Evolutionary conservation across 2,797 vertebrate species (phyloP), one percentile per base, ranked within the genome.

Genomic region (Triplophysa yarkandensis): DNA sequence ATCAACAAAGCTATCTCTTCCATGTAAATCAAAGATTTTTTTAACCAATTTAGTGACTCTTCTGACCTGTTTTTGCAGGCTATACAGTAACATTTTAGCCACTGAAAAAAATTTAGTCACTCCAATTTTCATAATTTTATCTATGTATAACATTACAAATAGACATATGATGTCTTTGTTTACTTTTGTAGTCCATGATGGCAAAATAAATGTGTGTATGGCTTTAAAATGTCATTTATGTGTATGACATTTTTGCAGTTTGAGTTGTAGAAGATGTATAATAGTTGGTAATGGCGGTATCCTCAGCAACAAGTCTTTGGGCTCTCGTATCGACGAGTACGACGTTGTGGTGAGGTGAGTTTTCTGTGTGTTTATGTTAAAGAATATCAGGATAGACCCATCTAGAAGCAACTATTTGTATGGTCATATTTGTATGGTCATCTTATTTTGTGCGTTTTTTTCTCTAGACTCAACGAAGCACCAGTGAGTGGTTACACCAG

Each of bases 201-300:
- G 23, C 23, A 27, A 54, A 25, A 34, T n/a, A 52, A 16, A 39
- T n/a, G 5, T 68, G 4, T 62, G 27, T 10, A 1, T 28, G 19
- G 1, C 6, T 41, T 32, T 60, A 1, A 6, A 36, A n/a, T 64
- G 60, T 48, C 1, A 13, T 8, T 2, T 1, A 2, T 34, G 34
- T 68, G 4, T 66, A 5, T 19, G 57, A n/a, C 36, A 11, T 61
- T 30, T 74, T 83, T 78, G n/a, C 88, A 99, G 97, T 79, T 91
- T 96, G 85, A 90, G 76, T 88, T 99, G 98, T 90, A 96, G 93
- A 81, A 93, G 93, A 82, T 99, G 98, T 87, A 88, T 99, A 83
- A 95, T 99, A 19, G 93, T 99, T 70, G 98, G 98, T 67, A 98
- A 98, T 0, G 98, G 98, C 52, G 98, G 95, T 61, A 96, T 99